phyloP scores from a whole-genome alignment of 2,797 vertebrate genomes.

The Uromys caudimaculatus region DNA sequence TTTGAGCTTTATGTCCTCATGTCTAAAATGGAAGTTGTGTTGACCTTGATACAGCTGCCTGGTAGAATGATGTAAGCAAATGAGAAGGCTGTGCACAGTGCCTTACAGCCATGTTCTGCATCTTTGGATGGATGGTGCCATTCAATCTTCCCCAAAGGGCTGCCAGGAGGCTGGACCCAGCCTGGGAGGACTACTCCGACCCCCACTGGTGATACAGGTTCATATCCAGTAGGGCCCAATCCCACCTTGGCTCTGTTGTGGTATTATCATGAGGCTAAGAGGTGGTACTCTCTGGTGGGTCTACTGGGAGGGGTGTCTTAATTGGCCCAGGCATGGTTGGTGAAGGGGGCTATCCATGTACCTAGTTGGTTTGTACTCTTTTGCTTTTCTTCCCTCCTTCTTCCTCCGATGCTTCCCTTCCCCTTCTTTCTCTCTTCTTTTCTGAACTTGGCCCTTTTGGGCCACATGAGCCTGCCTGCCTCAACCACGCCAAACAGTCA shows the following conservation, averaged over 20 bases:
- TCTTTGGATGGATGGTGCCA: neutral
- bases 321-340: neutral
- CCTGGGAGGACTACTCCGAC: neutral
- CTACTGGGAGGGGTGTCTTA: neutral
- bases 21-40: slow-evolving; percentile 25
- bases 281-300: neutral
- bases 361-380: neutral
- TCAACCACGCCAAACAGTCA: neutral
- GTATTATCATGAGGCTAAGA: neutral
- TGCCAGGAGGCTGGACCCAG: neutral
- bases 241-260: neutral
- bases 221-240: neutral
- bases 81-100: neutral
- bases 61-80: neutral
- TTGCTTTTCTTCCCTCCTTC: neutral
- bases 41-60: neutral
- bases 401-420: neutral
- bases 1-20: neutral
- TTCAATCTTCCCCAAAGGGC: rapidly evolving
- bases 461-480: neutral
- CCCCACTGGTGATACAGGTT: neutral
- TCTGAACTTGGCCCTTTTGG: neutral
- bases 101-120: neutral
- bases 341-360: neutral
- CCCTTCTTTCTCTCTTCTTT: neutral